phyloP scores from a whole-genome alignment of 2,888 invertebrate species.

The Brachypterus glaber region DNA sequence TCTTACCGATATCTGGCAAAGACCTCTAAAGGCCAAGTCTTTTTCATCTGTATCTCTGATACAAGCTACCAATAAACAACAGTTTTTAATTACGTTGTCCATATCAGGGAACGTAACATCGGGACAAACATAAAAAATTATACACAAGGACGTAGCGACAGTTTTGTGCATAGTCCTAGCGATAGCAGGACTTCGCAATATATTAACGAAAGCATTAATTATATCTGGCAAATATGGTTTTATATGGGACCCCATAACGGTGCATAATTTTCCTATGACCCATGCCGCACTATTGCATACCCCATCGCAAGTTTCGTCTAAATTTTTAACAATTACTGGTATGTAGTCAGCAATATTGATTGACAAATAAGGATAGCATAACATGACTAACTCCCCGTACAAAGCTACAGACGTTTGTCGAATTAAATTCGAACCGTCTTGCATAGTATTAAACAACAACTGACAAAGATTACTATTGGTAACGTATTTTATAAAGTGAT shows the following conservation, averaged over 20 bases:
- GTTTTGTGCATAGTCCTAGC: conserved; percentile 97
- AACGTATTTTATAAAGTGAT: conserved; percentile 57
- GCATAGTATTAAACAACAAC: conserved; percentile 59
- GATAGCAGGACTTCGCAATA: conserved; percentile 88
- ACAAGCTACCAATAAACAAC: conserved; percentile 93
- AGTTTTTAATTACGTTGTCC: conserved; percentile 97
- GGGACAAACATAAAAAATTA: conserved; percentile 98
- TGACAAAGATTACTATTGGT: conserved; percentile 57
- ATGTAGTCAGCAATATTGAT: conserved; percentile 93
- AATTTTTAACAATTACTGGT: conserved; percentile 89
- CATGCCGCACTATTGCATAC: conserved; percentile 99
- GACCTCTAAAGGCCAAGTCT: conserved; percentile 96
- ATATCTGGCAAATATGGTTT: conserved; percentile 84
- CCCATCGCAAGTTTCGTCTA: conserved; percentile 93
- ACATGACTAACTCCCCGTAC: conserved; percentile 65
- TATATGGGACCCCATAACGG: conserved; percentile 88
- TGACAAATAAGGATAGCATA: conserved; percentile 78
- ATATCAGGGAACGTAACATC: conserved; percentile 79
- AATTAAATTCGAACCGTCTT: conserved; percentile 64
- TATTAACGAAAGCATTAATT: conserved; percentile 78
- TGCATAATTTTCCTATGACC: conserved; percentile 97
- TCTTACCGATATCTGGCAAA: conserved; percentile 95
- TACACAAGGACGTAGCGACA: conserved; percentile 99
- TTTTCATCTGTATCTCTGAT: conserved; percentile 99
- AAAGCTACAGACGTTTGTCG: conserved; percentile 66